Evolutionary conservation across 2,113 vertebrate species (phyloP).

Genomic region (Orycteropus afer): DNA sequence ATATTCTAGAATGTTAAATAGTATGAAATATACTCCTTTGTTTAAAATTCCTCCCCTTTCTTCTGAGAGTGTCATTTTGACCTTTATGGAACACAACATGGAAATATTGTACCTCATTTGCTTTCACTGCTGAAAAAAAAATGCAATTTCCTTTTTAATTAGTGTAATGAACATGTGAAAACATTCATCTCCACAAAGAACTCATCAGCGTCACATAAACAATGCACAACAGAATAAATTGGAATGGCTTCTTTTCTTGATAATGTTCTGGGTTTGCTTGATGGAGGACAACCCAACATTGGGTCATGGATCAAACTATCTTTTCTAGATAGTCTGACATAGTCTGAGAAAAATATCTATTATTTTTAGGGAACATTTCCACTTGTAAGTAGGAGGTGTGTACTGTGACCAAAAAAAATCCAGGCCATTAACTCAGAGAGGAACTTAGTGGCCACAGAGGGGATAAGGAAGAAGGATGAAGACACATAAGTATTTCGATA

Average conservation of each 20-base stretch:
- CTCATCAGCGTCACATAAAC: background rate
- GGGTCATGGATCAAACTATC: background rate
- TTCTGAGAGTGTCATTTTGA: background rate
- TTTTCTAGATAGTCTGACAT: background rate
- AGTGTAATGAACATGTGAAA: slow-evolving; percentile 34
- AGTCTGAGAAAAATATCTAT: background rate
- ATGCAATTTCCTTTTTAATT: slow-evolving; percentile 58
- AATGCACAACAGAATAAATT: background rate
- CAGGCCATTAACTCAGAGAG: background rate
- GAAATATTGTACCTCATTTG: slow-evolving; percentile 42
- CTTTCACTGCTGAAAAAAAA: slow-evolving; percentile 40
- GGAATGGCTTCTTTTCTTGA: background rate
- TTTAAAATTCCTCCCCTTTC: background rate
- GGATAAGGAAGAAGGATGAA: background rate
- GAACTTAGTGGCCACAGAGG: background rate
- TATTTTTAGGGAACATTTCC: slow-evolving; percentile 18
- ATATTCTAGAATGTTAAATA: slow-evolving; percentile 4
- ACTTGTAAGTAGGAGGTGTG: background rate
- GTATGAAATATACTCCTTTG: background rate
- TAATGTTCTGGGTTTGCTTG: background rate
- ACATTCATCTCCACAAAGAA: background rate
- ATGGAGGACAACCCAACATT: background rate
- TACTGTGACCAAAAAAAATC: background rate
- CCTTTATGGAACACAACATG: background rate
- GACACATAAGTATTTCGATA: background rate